Evolutionary conservation across 1,140 invertebrate species (phyloP).

Genomic region (Planococcus citri): DNA sequence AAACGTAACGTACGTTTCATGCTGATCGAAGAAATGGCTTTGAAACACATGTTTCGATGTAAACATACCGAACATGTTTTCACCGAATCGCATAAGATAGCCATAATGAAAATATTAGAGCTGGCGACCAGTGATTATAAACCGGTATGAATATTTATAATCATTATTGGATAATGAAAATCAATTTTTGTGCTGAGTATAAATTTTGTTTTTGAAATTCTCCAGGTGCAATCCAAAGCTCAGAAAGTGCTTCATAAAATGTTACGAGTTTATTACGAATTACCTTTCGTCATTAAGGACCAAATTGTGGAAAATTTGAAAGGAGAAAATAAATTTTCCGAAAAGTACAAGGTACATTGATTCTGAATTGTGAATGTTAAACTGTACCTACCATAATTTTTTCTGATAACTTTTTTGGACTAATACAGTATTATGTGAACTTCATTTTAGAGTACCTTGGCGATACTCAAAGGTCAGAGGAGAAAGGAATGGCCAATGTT

Average conservation of each 20-base stretch:
- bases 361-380: no score
- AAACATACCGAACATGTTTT: conserved; percentile 35
- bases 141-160: no score
- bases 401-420: no score
- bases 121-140: conserved; percentile 55
- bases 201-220: no score
- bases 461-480: not conserved
- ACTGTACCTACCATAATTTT: no score
- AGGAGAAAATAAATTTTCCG: not conserved
- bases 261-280: not conserved
- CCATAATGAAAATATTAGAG: conserved; percentile 49
- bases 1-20: conserved; percentile 49
- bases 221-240: not conserved
- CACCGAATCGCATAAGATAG: conserved; percentile 44
- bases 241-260: not conserved
- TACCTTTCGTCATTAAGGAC: not conserved
- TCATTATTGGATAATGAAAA: no score
- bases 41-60: conserved; percentile 53
- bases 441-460: not conserved
- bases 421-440: no score
- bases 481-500: not conserved
- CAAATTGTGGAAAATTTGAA: not conserved
- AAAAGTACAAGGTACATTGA: not conserved
- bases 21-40: conserved; percentile 46
- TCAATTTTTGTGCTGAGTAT: no score